A percentile compares a stretch with the other conserved stretches of the same genome.
Evolutionary conservation across 2,797 vertebrate species (phyloP).

Genomic region (Apogon hyalosoma): DNA sequence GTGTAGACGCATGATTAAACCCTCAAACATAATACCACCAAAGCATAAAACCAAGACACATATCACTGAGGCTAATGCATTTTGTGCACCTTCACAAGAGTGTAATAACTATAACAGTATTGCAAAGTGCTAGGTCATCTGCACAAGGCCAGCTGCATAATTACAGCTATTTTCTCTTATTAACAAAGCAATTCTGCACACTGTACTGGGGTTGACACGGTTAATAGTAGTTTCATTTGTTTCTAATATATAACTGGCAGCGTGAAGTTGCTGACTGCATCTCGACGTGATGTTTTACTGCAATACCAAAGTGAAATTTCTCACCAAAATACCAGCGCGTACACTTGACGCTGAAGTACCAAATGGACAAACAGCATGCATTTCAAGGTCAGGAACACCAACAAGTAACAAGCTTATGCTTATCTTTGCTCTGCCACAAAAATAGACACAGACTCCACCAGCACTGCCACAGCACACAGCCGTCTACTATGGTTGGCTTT

Average conservation of each 20-base stretch:
- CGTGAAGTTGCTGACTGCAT: neutral
- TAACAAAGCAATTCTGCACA: neutral
- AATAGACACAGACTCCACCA: constrained; percentile 26
- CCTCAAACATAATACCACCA: constrained; percentile 4
- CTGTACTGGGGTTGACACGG: constrained; percentile 6
- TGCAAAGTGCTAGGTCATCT: constrained; percentile 15
- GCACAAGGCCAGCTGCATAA: constrained; percentile 25
- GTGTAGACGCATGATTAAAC: neutral
- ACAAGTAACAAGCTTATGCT: neutral
- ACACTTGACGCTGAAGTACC: constrained; percentile 6
- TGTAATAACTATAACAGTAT: constrained; percentile 6
- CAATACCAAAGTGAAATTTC: constrained; percentile 1
- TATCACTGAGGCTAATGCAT: constrained; percentile 9
- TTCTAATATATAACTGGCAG: constrained; percentile 15
- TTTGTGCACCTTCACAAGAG: constrained; percentile 14
- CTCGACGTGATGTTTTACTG: neutral
- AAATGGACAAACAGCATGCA: constrained; percentile 4
- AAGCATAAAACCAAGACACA: neutral
- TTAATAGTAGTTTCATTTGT: constrained; percentile 34
- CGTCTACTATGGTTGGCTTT: constrained; percentile 20
- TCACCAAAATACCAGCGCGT: constrained; percentile 20
- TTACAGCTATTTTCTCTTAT: constrained; percentile 3
- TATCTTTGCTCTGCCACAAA: constrained; percentile 14
- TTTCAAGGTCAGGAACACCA: constrained; percentile 17
- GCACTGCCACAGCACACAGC: neutral